Conservation (phyloP, 2,113 vertebrate species). For the Leptodactylus fuscus region DNA sequence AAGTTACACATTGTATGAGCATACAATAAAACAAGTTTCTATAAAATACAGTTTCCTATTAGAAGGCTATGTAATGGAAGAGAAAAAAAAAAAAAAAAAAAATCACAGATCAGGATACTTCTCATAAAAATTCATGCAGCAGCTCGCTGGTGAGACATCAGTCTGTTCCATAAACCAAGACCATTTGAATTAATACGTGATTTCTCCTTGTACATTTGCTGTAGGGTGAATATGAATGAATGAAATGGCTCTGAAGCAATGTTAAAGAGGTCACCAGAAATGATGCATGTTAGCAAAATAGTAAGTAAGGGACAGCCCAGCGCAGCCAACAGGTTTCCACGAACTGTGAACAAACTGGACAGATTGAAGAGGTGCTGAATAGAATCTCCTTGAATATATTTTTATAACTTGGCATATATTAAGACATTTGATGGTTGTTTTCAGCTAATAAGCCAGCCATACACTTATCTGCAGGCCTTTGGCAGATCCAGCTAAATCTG, state of each 20-base stretch:
- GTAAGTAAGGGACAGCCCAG: not conserved
- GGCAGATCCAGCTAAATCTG: too few species aligned
- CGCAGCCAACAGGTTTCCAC: not conserved
- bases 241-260: constrained; percentile 13
- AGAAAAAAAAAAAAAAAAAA: too few species aligned
- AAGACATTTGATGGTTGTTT: not conserved
- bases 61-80: not conserved
- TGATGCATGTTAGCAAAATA: constrained; percentile 1
- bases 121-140: constrained; percentile 39
- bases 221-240: constrained; percentile 33
- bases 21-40: not conserved
- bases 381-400: not conserved
- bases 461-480: too few species aligned
- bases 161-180: constrained; percentile 30
- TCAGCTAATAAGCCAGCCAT: too few species aligned
- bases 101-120: not conserved
- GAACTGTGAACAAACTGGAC: not conserved
- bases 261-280: constrained; percentile 32
- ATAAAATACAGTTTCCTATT: not conserved
- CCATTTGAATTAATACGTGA: constrained; percentile 6
- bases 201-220: constrained; percentile 45
- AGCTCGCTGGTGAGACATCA: constrained; percentile 4
- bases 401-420: not conserved
- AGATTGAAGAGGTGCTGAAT: not conserved
- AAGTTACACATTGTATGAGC: too few species aligned